Evolutionary conservation across 2,113 vertebrate genomes (phyloP), one percentile per base, ranked within the genome.

Genomic region (Charina bottae): DNA sequence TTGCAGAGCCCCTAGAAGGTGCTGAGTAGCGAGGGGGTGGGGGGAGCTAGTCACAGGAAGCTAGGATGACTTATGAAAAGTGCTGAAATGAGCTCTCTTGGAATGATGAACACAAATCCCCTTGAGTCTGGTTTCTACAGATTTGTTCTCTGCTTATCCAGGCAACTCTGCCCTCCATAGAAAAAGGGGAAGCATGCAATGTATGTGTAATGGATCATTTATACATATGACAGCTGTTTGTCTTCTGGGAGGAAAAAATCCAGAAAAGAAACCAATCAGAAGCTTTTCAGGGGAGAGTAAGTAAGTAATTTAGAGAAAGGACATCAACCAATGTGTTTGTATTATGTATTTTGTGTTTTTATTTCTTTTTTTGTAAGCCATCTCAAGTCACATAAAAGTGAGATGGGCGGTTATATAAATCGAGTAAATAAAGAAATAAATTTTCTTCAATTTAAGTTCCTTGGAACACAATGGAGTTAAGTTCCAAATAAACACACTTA

Each of bases 61-160:
- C 55, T 56, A 33, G 46, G 72, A 60, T 64, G 37, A 54, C 19
- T 58, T 84, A 56, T 13, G 0, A 2, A 58, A 55, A 6, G 0
- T 3, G 0, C 11, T n/a, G 7, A 60, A 89, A 17, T 68, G 60
- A 4, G 19, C 11, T 83, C 37, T n/a, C 37, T 56, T 0, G 0
- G 19, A 54, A 0, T 0, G 5, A 21, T 0, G 3, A n/a, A 24
- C 49, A 26, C 1, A 26, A 54, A 23, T 49, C 53, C 6, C 83
- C 58, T 0, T 0, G 11, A 49, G 12, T 23, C 1, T 28, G 26
- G 10, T 8, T 90, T 37, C 89, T 33, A 8, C 33, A 2, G 0
- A 0, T 26, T 84, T 23, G 21, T 93, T n/a, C 64, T 15, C 12
- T 78, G 17, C 1, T 88, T 92, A n/a, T 42, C 12, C 33, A 26